Conservation (phyloP, 2,797 vertebrate species). For the Serranus cabrilla region DNA sequence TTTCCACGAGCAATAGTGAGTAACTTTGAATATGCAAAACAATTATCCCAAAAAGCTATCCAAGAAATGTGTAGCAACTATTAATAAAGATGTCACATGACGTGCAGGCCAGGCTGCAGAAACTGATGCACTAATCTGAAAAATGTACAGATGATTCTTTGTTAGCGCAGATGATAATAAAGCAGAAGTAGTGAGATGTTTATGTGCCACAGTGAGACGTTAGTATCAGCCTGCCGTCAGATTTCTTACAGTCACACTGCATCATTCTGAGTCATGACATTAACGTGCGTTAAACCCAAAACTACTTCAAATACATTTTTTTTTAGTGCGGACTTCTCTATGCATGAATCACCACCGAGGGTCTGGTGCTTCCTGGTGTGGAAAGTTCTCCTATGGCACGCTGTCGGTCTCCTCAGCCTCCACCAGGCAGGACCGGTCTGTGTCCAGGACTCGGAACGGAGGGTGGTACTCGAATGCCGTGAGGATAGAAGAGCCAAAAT, state of each 20-base stretch:
- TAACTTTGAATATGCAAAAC: slow-evolving; percentile 7
- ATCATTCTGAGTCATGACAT: slow-evolving; percentile 23
- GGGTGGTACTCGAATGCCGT: slow-evolving; percentile 86
- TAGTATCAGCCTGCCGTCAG: slow-evolving; percentile 36
- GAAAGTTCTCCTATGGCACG: slow-evolving; percentile 64
- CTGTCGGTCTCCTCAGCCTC: slow-evolving; percentile 88
- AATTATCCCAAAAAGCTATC: neutral
- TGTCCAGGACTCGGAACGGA: slow-evolving; percentile 81
- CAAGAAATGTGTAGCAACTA: neutral
- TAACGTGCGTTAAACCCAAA: slow-evolving; percentile 16
- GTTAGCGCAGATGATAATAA: slow-evolving; percentile 24
- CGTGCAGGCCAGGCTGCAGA: neutral
- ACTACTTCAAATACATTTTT: slow-evolving; percentile 13
- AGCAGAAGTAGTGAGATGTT: slow-evolving; percentile 25
- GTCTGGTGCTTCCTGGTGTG: slow-evolving; percentile 1
- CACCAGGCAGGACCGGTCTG: slow-evolving; percentile 87
- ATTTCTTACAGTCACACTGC: slow-evolving; percentile 23
- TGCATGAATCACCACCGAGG: slow-evolving; percentile 34
- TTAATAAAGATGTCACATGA: slow-evolving; percentile 7
- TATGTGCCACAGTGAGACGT: slow-evolving; percentile 18
- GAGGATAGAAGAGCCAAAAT: slow-evolving; percentile 74
- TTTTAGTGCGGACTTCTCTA: slow-evolving; percentile 17
- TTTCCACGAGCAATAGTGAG: neutral
- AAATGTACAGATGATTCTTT: slow-evolving; percentile 17
- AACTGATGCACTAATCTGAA: neutral